phyloP scores from a whole-genome alignment of 2,797 vertebrate species.

The Apodemus agrarius region DNA sequence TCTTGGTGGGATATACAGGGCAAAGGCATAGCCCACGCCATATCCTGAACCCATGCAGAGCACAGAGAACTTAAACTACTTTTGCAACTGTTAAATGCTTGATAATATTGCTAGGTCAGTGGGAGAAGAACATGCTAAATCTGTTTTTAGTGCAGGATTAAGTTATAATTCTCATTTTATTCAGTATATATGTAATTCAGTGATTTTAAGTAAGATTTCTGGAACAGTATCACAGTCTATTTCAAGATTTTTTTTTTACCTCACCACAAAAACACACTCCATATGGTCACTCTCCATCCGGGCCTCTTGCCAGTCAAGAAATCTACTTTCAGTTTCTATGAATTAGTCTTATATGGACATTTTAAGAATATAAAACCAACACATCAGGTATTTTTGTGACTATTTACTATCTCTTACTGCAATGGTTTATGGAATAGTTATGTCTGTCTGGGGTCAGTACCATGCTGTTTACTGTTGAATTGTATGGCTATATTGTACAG shows the following conservation, averaged over 20 bases:
- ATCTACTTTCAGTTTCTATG: neutral
- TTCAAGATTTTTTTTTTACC: neutral
- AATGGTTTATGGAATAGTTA: neutral
- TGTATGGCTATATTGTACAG: neutral
- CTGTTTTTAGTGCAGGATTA: neutral
- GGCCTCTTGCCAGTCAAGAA: neutral
- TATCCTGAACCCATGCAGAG: neutral
- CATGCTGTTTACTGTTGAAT: neutral
- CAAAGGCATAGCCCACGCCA: neutral
- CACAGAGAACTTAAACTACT: slow-evolving; percentile 19
- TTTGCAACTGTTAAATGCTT: neutral
- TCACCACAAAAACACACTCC: neutral
- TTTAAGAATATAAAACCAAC: neutral
- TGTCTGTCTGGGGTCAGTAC: neutral
- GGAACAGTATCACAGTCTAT: neutral
- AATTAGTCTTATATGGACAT: neutral
- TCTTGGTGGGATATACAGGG: neutral
- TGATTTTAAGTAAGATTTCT: neutral
- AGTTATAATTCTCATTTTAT: neutral
- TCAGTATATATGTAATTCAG: neutral
- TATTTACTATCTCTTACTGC: neutral
- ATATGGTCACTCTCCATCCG: neutral
- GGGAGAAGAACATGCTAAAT: neutral
- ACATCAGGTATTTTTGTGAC: neutral
- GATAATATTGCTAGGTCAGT: neutral